Base-by-base conservation (phyloP, 2,113 vertebrate genomes). In the Argyrosomus japonicus region DNA sequence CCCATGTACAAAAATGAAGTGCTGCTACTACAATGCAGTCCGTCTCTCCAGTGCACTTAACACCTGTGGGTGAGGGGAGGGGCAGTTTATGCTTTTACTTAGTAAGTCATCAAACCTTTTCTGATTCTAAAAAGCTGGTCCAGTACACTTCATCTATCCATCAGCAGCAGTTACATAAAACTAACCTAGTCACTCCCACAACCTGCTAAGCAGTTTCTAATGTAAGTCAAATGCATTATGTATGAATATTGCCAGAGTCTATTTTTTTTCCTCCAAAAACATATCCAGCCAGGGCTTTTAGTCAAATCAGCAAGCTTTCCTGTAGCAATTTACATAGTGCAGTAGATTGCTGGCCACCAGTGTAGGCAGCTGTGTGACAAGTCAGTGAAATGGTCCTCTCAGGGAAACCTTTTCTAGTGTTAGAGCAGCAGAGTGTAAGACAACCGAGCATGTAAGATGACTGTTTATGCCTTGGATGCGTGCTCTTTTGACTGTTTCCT, bases 211-310 rank as follows among this genome's bases (percentile, higher is more conserved):
- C 83, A 85, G 40, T 90, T 93, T 92, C 82, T 92, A 86, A 92
- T 89, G 87, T 56, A 91, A 80, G 70, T 74, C 64, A n/a, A 48
- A 92, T 93, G 73, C 81, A 93, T 92, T 89, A 94, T 93, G 86
- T 73, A 93, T 92, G 85, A 88, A 73, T 81, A 83, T 78, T 58
- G 68, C 79, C 79, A 69, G 53, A 75, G 67, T 79, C 61, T 45
- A 12, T 63, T 79, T 90, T 84, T 82, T 57, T 60, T 45, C 12
- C 45, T 21, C 47, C 45, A 58, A 85, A 90, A 84, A 79, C 65
- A 57, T 61, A 78, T 71, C 72, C 23, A 50, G 68, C 29, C 50
- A 32, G 4, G 1, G 89, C 91, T 94, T 94, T 92, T 91, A 93
- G 88, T 92, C 84, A 91, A 88, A 92, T 91, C 88, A 88, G 87